Base-by-base conservation (phyloP, 2,797 vertebrate genomes). In the Brachyalestes nurse region DNA sequence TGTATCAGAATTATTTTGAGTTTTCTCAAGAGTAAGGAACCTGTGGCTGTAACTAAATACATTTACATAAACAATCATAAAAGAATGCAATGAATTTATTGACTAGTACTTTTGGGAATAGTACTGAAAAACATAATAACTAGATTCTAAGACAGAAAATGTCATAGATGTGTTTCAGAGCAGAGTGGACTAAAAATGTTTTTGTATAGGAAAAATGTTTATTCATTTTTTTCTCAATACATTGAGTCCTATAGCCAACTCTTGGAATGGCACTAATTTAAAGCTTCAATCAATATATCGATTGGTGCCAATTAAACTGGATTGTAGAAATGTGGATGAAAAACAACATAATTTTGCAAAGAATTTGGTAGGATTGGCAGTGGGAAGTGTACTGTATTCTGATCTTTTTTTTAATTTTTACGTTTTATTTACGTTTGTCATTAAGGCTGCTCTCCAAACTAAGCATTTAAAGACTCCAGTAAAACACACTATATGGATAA, bases 1-100 rank as follows among this genome's bases (percentile, higher is more conserved):
- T 79, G 80, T 16, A 73, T 25, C 55, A 49, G 65, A 81, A 64
- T 83, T 23, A 80, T 75, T 72, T 82, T 1, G 78, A 71, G 49
- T 79, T 45, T 49, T 9, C 14, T 69, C 28, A 28, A 47, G 40
- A 28, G 10, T 55, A 21, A 7, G 17, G 49, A 21, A 23, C 34
- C 60, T 60, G 17, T 70, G 14, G 13, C n/a, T 42, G 19, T 57
- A 53, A 21, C 21, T 9, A 5, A n/a, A 3, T n/a, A 42, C 7
- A 58, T n/a, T 3, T n/a, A 42, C 7, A 58, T n/a, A 38, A 16
- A n/a, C 23, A 40, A 2, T 23, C 16, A 16, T 34, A 25, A 25
- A 28, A 28, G 28, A 62, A 3, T 28, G 28, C 28, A 28, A 3
- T 28, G 28, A 28, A 28, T 28, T 1, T 28, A 28, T 28, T 28